phyloP scores from a whole-genome alignment of 2,888 invertebrate species.

The Chymomyza amoena region DNA sequence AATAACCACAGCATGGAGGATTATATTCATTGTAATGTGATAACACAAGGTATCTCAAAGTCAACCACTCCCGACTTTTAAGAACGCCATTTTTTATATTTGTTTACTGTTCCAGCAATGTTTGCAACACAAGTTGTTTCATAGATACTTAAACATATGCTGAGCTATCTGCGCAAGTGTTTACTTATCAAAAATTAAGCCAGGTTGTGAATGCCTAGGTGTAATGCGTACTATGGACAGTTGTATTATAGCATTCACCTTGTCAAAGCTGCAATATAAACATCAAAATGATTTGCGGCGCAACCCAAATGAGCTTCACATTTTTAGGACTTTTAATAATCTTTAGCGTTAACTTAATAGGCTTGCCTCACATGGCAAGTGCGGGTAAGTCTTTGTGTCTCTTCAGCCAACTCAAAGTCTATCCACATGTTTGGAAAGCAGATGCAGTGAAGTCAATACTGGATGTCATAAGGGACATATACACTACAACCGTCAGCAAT shows the following conservation, averaged over 20 bases:
- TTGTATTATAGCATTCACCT: background rate
- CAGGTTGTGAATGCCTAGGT: background rate
- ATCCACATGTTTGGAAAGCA: background rate
- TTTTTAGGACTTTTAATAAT: background rate
- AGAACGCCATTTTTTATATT: too few relatives aligned
- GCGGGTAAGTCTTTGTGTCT: background rate
- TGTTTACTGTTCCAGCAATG: too few relatives aligned
- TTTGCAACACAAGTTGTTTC: background rate
- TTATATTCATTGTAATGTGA: too few relatives aligned
- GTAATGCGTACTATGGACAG: background rate
- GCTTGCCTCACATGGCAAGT: background rate
- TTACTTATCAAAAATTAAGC: conserved; percentile 26
- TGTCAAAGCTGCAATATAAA: background rate
- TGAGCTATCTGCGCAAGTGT: conserved; percentile 22
- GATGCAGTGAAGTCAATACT: conserved; percentile 5
- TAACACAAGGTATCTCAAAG: too few relatives aligned
- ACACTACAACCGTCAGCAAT: conserved; percentile 8
- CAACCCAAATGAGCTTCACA: background rate
- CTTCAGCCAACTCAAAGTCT: background rate
- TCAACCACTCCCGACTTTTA: too few relatives aligned
- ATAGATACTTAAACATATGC: background rate
- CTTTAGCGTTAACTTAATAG: background rate
- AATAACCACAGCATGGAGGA: too few relatives aligned
- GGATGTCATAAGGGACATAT: conserved; percentile 27
- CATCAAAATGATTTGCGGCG: conserved; percentile 5